A percentile compares a stretch with the other conserved stretches of the same genome.
Conservation (phyloP, 1,140 invertebrate genomes). For the Anadara kagoshimensis region DNA sequence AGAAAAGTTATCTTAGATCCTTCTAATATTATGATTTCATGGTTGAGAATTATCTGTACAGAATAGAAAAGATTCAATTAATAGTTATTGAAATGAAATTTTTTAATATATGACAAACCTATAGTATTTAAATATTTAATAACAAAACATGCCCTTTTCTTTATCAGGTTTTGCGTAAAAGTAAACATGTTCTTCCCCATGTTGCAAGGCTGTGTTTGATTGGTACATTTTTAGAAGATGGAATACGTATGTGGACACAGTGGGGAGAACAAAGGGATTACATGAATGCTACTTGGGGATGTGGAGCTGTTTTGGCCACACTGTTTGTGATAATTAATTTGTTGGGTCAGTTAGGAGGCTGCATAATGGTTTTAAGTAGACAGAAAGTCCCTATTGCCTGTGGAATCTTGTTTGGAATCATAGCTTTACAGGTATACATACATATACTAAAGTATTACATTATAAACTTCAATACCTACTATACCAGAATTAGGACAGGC, state of each 20-base stretch:
- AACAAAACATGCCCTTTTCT: constrained; percentile 34
- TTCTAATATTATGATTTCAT: too few species aligned
- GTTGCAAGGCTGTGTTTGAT: constrained; percentile 97
- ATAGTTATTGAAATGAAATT: too few species aligned
- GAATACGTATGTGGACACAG: constrained; percentile 98
- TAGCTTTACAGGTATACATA: constrained; percentile 86
- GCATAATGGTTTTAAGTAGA: constrained; percentile 94
- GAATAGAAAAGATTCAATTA: too few species aligned
- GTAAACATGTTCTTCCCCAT: constrained; percentile 95
- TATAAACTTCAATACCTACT: too few species aligned
- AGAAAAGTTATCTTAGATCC: too few species aligned
- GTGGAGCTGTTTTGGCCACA: constrained; percentile 93
- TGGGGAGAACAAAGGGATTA: constrained; percentile 99
- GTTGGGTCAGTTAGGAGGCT: constrained; percentile 95
- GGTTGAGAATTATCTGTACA: too few species aligned
- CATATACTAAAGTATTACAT: too few species aligned
- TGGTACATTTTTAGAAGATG: constrained; percentile 99
- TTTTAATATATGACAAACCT: too few species aligned
- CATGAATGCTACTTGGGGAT: constrained; percentile 93
- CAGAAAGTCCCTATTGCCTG: constrained; percentile 96
- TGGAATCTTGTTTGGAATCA: constrained; percentile 95
- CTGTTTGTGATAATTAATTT: constrained; percentile 96
- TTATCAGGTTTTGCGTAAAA: constrained; percentile 89
- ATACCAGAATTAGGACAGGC: too few species aligned
- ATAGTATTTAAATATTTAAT: too few species aligned